Evolutionary conservation across 2,113 vertebrate genomes (phyloP), one percentile per base, ranked within the genome.

Genomic region (Larimichthys crocea): DNA sequence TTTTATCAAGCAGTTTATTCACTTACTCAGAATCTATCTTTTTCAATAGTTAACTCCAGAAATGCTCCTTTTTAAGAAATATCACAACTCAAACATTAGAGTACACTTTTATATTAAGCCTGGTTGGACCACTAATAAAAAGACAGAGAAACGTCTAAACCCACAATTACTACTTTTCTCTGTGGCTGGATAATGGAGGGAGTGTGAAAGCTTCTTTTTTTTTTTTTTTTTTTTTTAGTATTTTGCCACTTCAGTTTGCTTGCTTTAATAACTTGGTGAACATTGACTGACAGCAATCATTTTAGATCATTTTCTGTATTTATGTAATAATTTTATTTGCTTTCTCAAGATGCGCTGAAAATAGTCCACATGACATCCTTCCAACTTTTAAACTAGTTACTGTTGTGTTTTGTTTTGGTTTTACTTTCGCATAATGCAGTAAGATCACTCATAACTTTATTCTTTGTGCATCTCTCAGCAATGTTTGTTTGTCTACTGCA

Each of bases 401-500:
- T 15, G 10, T 53, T 53, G 7, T 31, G 5, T 73, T 26, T 15
- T 31, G 5, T 68, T 26, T 15, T 42, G 3, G 3, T 40, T n/a
- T 57, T 64, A 8, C 29, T 55, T 64, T 57, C 48, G 55, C 11
- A 10, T 19, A 14, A 17, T 56, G 16, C 20, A n/a, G 2, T n/a
- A 4, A 26, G 44, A 46, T 14, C 3, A 14, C 44, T 46, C 44
- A 46, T 46, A 14, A 46, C 44, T 46, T 12, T 14, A 14, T 46
- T 14, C 10, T 46, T 46, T 66, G 3, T 35, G 17, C 14, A 57
- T 42, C 29, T 40, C 5, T 48, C 29, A 35, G 40, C 22, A 46
- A 57, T 87, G 8, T 64, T 17, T 88, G n/a, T 80, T 60, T 83
- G 26, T 69, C 92, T 61, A 50, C 92, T 90, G 62, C 89, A 99